Evolutionary conservation across 2,113 vertebrate species (phyloP).

Genomic region (Platichthys flesus): DNA sequence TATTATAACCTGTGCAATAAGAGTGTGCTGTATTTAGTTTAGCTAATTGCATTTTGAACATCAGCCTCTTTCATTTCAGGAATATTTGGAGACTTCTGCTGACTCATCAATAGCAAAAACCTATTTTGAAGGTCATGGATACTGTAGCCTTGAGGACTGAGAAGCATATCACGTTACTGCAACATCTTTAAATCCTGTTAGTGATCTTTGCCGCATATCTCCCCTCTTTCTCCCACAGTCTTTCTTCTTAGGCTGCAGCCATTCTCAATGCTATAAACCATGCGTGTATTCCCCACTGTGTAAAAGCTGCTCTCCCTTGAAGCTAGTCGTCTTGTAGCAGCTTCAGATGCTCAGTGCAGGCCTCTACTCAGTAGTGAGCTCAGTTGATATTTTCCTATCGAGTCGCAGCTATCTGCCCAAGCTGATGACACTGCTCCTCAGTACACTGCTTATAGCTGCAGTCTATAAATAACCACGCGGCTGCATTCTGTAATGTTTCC

Average conservation of each 20-base stretch:
- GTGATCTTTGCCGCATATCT: background rate
- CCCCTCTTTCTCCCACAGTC: background rate
- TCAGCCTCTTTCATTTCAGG: background rate
- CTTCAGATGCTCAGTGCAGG: constrained; percentile 1
- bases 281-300: background rate
- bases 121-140: constrained; percentile 1
- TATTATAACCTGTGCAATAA: background rate
- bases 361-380: background rate
- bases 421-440: constrained; percentile 37
- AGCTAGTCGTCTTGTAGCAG: background rate
- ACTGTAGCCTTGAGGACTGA: constrained; percentile 1
- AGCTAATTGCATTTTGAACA: background rate
- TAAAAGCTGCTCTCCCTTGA: background rate
- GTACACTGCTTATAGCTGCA: constrained; percentile 44
- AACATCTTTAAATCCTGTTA: background rate
- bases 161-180: background rate
- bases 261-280: background rate
- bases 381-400: constrained; percentile 28
- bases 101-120: background rate
- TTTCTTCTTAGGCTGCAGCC: background rate
- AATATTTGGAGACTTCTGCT: background rate
- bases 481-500: constrained; percentile 62
- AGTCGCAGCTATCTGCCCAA: constrained; percentile 33
- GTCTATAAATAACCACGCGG: constrained; percentile 68
- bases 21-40: background rate